These are phyloP conservation scores for Plecturocebus donacophilus DNA, from an alignment of 2,113 vertebrate species.

Conservation along the genomic window DNA sequence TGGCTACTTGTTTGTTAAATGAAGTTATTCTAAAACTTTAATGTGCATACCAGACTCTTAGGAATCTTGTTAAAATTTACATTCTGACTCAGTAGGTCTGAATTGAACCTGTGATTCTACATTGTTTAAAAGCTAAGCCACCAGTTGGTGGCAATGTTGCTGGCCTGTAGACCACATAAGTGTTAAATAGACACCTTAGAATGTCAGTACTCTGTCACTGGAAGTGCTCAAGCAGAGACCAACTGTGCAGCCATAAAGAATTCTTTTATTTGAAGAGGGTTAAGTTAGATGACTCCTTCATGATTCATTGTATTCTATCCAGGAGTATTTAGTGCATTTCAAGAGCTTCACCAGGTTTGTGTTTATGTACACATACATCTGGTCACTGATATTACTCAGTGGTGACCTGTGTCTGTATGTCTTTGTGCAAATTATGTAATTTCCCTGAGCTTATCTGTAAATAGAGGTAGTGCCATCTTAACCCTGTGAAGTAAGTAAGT, in stretches of 20 bases:
- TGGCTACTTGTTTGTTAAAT: not conserved
- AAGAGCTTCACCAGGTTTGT: not conserved
- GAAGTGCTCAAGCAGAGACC: not conserved
- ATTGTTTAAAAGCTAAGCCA: not conserved
- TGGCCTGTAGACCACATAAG: not conserved
- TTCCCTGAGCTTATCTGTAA: slow-evolving; percentile 4
- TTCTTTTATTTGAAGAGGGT: not conserved
- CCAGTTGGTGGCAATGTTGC: not conserved
- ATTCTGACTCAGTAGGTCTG: not conserved
- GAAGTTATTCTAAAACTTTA: not conserved
- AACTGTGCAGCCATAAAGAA: not conserved
- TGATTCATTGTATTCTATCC: not conserved
- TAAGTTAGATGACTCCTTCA: not conserved
- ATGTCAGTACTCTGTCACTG: not conserved
- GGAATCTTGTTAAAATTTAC: not conserved
- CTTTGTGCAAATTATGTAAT: not conserved
- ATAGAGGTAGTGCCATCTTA: not conserved
- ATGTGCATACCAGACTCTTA: not conserved
- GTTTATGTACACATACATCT: not conserved
- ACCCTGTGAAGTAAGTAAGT: not conserved
- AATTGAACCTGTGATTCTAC: not conserved
- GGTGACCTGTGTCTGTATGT: not conserved
- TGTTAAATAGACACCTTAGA: not conserved
- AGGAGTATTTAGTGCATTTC: not conserved
- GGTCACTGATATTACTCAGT: not conserved